phyloP scores from a whole-genome alignment of 2,113 vertebrate species.

The Esox niger region DNA sequence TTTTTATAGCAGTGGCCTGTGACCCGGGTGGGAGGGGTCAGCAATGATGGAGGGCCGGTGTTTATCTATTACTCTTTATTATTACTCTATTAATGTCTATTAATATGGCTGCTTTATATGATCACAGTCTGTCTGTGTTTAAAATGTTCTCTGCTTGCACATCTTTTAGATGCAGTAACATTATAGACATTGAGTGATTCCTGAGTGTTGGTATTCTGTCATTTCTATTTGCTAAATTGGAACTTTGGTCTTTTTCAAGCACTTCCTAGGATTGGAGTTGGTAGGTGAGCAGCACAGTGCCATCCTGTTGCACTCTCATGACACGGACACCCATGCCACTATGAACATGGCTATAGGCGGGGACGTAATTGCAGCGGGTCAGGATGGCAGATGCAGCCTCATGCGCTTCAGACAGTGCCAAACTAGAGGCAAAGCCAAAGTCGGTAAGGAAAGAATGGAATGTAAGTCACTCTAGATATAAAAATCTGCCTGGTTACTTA shows the following conservation, averaged over 20 bases:
- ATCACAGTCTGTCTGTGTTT: background rate
- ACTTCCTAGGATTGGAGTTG: constrained; percentile 85
- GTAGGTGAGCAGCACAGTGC: constrained; percentile 78
- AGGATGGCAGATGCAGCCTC: constrained; percentile 85
- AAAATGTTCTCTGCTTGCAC: background rate
- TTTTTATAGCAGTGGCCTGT: too few species aligned
- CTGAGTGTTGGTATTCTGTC: background rate
- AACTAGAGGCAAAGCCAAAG: constrained; percentile 42
- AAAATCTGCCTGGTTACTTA: too few species aligned
- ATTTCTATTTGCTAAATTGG: background rate
- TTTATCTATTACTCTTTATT: too few species aligned
- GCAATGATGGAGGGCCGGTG: too few species aligned
- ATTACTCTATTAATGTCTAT: too few species aligned
- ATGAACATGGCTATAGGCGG: constrained; percentile 89
- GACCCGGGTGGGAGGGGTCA: too few species aligned
- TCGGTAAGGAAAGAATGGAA: constrained; percentile 64
- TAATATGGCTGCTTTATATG: background rate
- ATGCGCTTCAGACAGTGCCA: constrained; percentile 71
- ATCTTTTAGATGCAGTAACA: background rate
- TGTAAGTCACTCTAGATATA: too few species aligned
- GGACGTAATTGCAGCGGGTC: constrained; percentile 85
- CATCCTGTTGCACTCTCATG: constrained; percentile 84
- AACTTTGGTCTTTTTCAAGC: constrained; percentile 71
- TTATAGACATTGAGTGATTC: background rate
- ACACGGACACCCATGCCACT: constrained; percentile 85